These are phyloP conservation scores for Indicator indicator DNA, from an alignment of 2,113 vertebrate genomes.

Conservation along the genomic window DNA sequence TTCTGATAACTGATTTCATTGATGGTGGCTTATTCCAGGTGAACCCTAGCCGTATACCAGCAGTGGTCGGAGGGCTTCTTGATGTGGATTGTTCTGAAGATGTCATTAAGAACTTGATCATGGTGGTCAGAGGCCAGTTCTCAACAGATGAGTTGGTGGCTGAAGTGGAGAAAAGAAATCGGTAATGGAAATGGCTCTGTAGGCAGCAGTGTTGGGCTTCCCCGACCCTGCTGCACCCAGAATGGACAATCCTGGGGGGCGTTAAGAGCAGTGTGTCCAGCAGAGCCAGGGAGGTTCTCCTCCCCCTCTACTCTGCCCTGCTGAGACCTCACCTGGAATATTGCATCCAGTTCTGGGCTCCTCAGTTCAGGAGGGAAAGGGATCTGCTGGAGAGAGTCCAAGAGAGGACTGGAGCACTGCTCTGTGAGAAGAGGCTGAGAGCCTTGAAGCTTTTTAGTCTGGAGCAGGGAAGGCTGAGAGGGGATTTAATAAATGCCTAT, in stretches of 20 bases:
- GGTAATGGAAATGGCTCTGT: constrained; percentile 70
- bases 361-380: too few relatives aligned
- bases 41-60: constrained; percentile 90
- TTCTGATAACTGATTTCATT: background rate
- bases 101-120: constrained; percentile 92
- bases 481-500: too few relatives aligned
- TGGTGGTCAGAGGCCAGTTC: constrained; percentile 91
- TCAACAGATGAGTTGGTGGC: constrained; percentile 93
- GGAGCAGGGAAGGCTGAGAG: too few relatives aligned
- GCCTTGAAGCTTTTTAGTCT: too few relatives aligned
- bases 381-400: too few relatives aligned
- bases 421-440: too few relatives aligned
- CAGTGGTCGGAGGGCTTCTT: constrained; percentile 90
- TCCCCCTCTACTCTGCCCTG: too few relatives aligned
- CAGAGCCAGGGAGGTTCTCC: too few relatives aligned
- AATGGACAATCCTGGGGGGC: background rate
- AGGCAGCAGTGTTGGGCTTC: background rate
- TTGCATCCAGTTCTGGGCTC: too few relatives aligned
- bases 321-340: too few relatives aligned
- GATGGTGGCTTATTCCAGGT: constrained; percentile 75
- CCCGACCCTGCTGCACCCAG: background rate
- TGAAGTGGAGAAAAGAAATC: constrained; percentile 93
- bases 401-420: too few relatives aligned
- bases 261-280: too few relatives aligned
- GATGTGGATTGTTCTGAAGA: constrained; percentile 95